phyloP scores from a whole-genome alignment of 2,797 vertebrate species.

The Gadopsis marmoratus region DNA sequence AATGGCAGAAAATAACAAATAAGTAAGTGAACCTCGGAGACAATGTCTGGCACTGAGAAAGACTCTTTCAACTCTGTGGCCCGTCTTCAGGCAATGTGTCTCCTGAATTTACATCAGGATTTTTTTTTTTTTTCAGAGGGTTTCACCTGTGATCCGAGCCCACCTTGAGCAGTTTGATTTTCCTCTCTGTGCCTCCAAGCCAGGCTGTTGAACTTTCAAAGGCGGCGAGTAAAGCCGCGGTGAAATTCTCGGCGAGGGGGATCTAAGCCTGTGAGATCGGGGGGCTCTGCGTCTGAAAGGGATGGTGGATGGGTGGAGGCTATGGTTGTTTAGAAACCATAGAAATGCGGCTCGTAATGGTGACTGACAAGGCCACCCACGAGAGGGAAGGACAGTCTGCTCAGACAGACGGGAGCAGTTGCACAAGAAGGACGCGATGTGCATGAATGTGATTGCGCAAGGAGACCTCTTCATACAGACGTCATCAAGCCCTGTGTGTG shows the following conservation, averaged over 20 bases:
- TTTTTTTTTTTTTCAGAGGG: slow-evolving; percentile 18
- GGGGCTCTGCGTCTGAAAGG: slow-evolving; percentile 57
- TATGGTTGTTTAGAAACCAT: slow-evolving; percentile 55
- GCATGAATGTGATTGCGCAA: slow-evolving; percentile 24
- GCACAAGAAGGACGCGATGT: slow-evolving; percentile 25
- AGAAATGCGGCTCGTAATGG: slow-evolving; percentile 59
- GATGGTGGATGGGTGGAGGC: slow-evolving; percentile 39
- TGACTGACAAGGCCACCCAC: slow-evolving; percentile 76
- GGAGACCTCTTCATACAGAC: slow-evolving; percentile 20
- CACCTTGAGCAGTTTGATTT: slow-evolving; percentile 78
- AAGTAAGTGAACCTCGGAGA: slow-evolving; percentile 44
- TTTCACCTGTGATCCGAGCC: slow-evolving; percentile 76
- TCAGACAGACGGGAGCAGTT: slow-evolving; percentile 5
- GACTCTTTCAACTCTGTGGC: slow-evolving; percentile 60
- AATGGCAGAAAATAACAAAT: slow-evolving; percentile 55
- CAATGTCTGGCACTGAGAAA: slow-evolving; percentile 40
- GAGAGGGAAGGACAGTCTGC: slow-evolving; percentile 41
- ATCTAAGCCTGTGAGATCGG: slow-evolving; percentile 53
- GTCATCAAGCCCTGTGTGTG: slow-evolving; percentile 34
- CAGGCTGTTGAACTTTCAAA: slow-evolving; percentile 82
- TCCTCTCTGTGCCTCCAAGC: slow-evolving; percentile 75
- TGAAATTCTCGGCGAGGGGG: slow-evolving; percentile 55
- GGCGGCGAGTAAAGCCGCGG: slow-evolving; percentile 67
- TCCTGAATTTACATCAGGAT: slow-evolving; percentile 78
- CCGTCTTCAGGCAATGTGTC: slow-evolving; percentile 72